Base-by-base conservation (phyloP, 2,888 invertebrate genomes). In the Junonia oenone region DNA sequence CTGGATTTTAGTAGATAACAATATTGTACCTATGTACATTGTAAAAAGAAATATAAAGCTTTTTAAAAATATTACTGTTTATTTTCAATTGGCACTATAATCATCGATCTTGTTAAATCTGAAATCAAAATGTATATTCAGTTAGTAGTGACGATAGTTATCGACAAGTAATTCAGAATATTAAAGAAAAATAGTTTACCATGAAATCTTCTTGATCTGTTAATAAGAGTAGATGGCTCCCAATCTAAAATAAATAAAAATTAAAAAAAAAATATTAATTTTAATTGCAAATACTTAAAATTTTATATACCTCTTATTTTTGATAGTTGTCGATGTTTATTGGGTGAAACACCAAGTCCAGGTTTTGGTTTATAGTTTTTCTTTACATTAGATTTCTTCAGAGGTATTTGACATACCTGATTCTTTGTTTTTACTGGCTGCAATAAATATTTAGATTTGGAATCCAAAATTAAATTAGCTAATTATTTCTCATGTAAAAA, bases 31-130 rank as follows among this genome's bases (percentile, higher is more conserved):
- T 15, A 29, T 31, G 29, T 29, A 46, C 29, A 29, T 49, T 27
- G 40, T 54, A 29, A 51, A 35, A 46, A 27, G 45, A 50, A 53
- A 54, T 50, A 52, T 26, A 51, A 33, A 45, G 15, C 45, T 55
- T 57, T 55, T 53, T 33, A 37, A 14, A 15, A 14, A 22, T 22
- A 43, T 56, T 26, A 43, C 6, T 45, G 14, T 50, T 69, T 58
- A 68, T 75, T 66, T 63, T 80, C 74, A 29, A 77, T 61, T 43
- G 83, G 83, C 29, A 84, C 79, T 53, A 81, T 63, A 59, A 83
- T 82, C 6, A 78, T 54, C 9, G 68, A 59, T 50, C 61, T 64
- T 56, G 66, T 71, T 38, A 57, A 54, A 35, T 68, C 83, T 79
- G 72, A 63, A 71, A 70, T 52, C 47, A 57, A 49, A 40, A 26